Evolutionary conservation across 2,113 vertebrate species (phyloP).

Genomic region (Scomber colias): DNA sequence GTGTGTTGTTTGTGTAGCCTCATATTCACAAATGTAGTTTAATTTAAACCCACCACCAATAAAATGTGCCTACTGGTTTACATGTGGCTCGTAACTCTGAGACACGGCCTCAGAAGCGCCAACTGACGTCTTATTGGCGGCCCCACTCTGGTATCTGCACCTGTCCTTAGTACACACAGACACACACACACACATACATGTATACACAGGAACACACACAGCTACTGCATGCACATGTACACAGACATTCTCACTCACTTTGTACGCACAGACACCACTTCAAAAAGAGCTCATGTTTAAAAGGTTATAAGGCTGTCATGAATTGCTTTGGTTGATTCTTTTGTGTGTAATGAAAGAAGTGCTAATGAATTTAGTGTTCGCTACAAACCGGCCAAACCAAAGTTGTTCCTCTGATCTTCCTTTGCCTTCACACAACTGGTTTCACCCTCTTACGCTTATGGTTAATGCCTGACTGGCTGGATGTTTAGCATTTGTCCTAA

Average conservation of each 20-base stretch:
- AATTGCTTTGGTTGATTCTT: slow-evolving; percentile 68
- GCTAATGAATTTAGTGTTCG: slow-evolving; percentile 74
- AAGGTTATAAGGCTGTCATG: slow-evolving; percentile 62
- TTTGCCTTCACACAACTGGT: slow-evolving; percentile 41
- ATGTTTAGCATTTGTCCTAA: slow-evolving; percentile 64
- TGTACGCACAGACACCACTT: slow-evolving; percentile 63
- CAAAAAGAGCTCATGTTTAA: slow-evolving; percentile 61
- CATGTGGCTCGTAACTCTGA: slow-evolving; percentile 70
- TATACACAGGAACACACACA: slow-evolving; percentile 5
- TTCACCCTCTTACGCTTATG: slow-evolving; percentile 50
- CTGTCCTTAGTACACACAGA: slow-evolving; percentile 55
- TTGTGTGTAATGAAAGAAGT: slow-evolving; percentile 68
- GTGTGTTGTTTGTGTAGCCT: slow-evolving; percentile 68
- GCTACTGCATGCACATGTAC: slow-evolving; percentile 40
- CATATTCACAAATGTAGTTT: slow-evolving; percentile 80
- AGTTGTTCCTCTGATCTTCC: slow-evolving; percentile 69
- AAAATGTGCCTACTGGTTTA: slow-evolving; percentile 76
- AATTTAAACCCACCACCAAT: slow-evolving; percentile 78
- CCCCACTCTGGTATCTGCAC: slow-evolving; percentile 64
- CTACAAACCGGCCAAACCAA: slow-evolving; percentile 76
- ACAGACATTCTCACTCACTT: slow-evolving; percentile 46
- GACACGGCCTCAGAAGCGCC: slow-evolving; percentile 69
- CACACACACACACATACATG: slow-evolving; percentile 1
- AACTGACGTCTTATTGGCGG: slow-evolving; percentile 64
- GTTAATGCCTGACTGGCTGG: slow-evolving; percentile 14